Base-by-base conservation (phyloP, 2,888 invertebrate species). In the Cryptocheilus praepositus region DNA sequence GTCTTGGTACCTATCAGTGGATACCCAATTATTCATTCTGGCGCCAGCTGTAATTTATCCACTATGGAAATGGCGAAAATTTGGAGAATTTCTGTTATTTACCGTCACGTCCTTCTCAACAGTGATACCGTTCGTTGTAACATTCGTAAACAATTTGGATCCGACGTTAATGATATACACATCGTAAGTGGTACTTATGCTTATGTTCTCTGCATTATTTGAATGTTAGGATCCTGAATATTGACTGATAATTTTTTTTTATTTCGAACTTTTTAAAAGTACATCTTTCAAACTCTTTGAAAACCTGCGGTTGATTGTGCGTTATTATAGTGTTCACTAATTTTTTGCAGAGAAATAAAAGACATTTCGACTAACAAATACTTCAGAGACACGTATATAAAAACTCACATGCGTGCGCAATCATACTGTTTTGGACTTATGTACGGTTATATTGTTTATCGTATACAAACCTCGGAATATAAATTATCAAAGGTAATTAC, bases 391-490 rank as follows among this genome's bases (percentile, higher is more conserved):
- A 91, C 91, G 0, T 94, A 94, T 76, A 92, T 94, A n/a, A 94
- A 93, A 85, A 94, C 94, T 0, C 94, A 94, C 75, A 93, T 94
- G 93, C 91, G 94, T 81, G 92, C 93, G 76, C 91, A 91, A n/a
- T 91, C 93, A 0, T 94, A 94, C 81, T 91, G 92, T 68, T 90
- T 93, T 81, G 94, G 94, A 4, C 84, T 94, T 56, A 76, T 93
- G 15, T 92, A 92, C 15, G 94, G 94, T 36, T 94, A 92, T 77
- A 82, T 93, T 18, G 89, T 93, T 4, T 92, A 94, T 86, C 89
- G 91, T 71, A 90, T 94, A 67, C 93, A 94, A 86, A 89, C 90
- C 25, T 90, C 91, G 1, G 77, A 81, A 61, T 71, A 75, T 52
- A 77, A 80, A 61, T 62, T 85, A 58, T 75, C 82, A 13, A 80